Base-by-base conservation (phyloP, 1,140 invertebrate species). In the Anadara kagoshimensis region DNA sequence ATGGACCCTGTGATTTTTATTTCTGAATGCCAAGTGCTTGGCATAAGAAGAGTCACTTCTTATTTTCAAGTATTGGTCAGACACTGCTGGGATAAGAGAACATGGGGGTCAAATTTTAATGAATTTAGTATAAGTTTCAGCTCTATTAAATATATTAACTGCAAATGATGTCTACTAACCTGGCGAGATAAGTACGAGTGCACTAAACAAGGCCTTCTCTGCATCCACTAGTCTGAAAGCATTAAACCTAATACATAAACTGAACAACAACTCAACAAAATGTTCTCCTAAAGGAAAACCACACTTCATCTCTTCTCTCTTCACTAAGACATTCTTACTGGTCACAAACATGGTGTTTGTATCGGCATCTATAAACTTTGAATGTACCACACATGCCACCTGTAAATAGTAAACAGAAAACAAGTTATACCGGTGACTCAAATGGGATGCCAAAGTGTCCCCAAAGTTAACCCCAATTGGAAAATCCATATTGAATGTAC, bases 191-290 rank as follows among this genome's bases (percentile, higher is more conserved):
- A 99, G 93, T 2, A 98, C 96, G 59, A 98, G 94, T 66, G 97
- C 95, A 90, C 95, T 97, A 91, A 98, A 99, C 0, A 99, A 91
- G 41, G 95, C 97, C 69, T 98, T 93, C 86, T 99, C 96, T 41
- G 95, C 94, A 87, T 99, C 97, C 5, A 93, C 94, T 57, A 99
- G 90, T 82, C 94, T 93, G 87, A 99, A 93, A 8, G 94, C 93
- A 89, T 98, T 98, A 89, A 99, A 94, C 77, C 97, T 93, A 83
- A 97, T 95, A 72, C 97, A 96, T 87, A 99, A 97, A 87, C 98
- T 97, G 88, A 99, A 98, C 91, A 98, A 97, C 69, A 97, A 97
- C 86, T 99, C 97, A 87, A 98, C 95, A 51, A 99, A 93, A 88
- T 86, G 84, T 61, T 85, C 85, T 11, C 87, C 87, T 5, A 88